Evolutionary conservation across 1,140 invertebrate species (phyloP).

Genomic region (Schlechtendalia chinensis): DNA sequence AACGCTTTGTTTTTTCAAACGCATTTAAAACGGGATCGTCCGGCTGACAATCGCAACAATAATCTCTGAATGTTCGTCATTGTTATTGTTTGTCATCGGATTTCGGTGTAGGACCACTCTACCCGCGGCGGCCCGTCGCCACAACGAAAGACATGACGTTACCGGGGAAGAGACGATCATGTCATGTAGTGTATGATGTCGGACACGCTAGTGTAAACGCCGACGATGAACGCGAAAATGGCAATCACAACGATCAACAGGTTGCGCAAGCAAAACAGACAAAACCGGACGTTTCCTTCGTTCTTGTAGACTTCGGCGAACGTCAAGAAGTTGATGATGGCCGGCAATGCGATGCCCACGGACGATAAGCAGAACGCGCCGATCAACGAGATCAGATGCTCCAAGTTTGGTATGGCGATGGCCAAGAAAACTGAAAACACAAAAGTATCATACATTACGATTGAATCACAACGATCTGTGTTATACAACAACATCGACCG

Average conservation of each 20-base stretch:
- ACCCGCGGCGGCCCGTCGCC: too few species aligned
- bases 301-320: conserved; percentile 62
- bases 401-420: conserved; percentile 74
- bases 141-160: neutral
- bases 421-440: conserved; percentile 71
- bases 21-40: neutral
- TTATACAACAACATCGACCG: too few species aligned
- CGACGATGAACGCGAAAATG: conserved; percentile 67
- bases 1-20: neutral
- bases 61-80: neutral
- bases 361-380: conserved; percentile 81
- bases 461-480: too few species aligned
- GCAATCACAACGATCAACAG: conserved; percentile 62
- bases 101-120: neutral
- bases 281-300: conserved; percentile 56
- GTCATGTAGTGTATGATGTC: conserved; percentile 60
- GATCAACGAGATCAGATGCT: conserved; percentile 79
- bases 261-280: conserved; percentile 64
- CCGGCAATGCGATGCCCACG: conserved; percentile 79
- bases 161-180: neutral
- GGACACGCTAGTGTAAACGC: conserved; percentile 67
- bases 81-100: neutral
- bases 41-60: neutral
- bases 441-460: neutral
- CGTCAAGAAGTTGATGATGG: conserved; percentile 72